Base-by-base conservation (phyloP, 2,888 invertebrate genomes). In the Papilio gigon region DNA sequence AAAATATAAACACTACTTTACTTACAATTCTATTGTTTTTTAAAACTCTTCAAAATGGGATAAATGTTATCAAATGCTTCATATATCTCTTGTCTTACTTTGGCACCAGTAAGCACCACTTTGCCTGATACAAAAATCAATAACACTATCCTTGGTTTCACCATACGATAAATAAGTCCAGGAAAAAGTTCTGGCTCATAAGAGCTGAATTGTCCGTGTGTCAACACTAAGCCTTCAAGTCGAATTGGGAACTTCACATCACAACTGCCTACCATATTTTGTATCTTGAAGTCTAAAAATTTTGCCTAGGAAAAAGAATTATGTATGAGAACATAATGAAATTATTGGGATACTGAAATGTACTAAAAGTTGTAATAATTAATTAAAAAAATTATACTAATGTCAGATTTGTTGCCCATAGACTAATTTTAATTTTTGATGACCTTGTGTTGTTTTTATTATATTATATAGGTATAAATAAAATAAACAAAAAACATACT, bases 161-260 rank as follows among this genome's bases (percentile, higher is more conserved):
- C 97, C 98, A 99, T 98, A 82, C 99, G 94, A 87, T 99, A 99
- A 78, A 99, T 98, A 53, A 99, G 94, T 74, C 99, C 99, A 56
- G 99, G 99, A 86, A 99, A 99, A 58, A 99, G 92, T 88, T 99
- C 99, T 0, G 99, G 99, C 89, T 99, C 99, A 85, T 99, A 99
- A 1, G 95, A 95, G 80, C 95, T 95, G 82, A 94, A 97, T 89
- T 95, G 96, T 78, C 94, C 95, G 90, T 94, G 97, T 77, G 93
- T 95, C 75, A 94, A 94, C 80, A 95, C 95, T 80, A 95, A 93
- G 78, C 94, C 96, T 89, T 95, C 97, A 73, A 94, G 92, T 78
- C 94, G 94, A 80, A 95, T 95, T 69, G 95, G 97, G 86, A 95
- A 96, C 84, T 94, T 94, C 65, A 95, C 94, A 90, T 96, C 96